A percentile compares a stretch with the other conserved stretches of the same genome.
These are phyloP conservation scores for Eutrigla gurnardus DNA, from an alignment of 2,797 vertebrate genomes.

Conservation along the genomic window DNA sequence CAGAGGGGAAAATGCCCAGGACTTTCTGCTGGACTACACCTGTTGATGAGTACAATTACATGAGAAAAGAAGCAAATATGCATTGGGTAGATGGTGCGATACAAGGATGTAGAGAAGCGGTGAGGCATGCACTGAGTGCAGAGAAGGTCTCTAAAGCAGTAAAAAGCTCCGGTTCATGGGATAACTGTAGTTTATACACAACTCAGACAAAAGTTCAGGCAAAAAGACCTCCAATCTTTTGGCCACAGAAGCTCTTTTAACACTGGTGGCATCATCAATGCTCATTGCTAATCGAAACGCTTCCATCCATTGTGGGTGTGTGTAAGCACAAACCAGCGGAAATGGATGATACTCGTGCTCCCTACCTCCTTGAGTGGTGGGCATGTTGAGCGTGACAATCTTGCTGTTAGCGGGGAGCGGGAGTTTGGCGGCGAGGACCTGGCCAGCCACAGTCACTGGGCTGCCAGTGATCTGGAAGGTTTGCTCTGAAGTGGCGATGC, in stretches of 20 bases:
- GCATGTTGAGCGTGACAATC: slow-evolving; percentile 96
- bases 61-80: slow-evolving; percentile 9
- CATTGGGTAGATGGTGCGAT: background rate
- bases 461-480: slow-evolving; percentile 94
- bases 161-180: background rate
- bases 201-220: background rate
- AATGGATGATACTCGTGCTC: slow-evolving; percentile 69
- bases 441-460: slow-evolving; percentile 92
- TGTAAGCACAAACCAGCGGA: slow-evolving; percentile 24
- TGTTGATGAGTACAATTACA: slow-evolving; percentile 57
- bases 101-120: background rate
- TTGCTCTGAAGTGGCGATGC: slow-evolving; percentile 89
- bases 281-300: slow-evolving; percentile 20
- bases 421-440: slow-evolving; percentile 92
- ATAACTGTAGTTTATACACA: slow-evolving; percentile 3
- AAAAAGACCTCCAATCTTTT: background rate
- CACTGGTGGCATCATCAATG: slow-evolving; percentile 24
- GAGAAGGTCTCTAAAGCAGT: background rate
- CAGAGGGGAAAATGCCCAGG: slow-evolving; percentile 95
- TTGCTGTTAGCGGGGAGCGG: slow-evolving; percentile 97
- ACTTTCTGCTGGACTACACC: slow-evolving; percentile 96
- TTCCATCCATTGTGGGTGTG: slow-evolving; percentile 50
- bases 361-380: slow-evolving; percentile 95
- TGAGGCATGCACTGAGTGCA: slow-evolving; percentile 26
- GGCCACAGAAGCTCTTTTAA: background rate